Conservation (phyloP, 2,797 vertebrate genomes). For the Lagocephalus sceleratus region DNA sequence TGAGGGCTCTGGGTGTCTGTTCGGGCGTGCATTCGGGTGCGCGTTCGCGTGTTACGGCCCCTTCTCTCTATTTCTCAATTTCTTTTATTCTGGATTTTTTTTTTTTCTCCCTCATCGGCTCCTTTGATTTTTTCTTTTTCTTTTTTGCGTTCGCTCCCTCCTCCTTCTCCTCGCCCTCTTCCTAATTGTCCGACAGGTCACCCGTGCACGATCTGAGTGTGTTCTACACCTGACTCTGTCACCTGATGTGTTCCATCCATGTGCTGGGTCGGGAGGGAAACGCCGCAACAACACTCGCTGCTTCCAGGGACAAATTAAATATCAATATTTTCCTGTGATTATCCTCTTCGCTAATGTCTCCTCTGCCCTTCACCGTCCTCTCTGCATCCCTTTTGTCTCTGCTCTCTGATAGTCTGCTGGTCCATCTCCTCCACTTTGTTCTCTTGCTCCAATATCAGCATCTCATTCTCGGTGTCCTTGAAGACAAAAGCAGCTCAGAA, state of each 20-base stretch:
- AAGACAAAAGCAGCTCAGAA: conserved; percentile 19
- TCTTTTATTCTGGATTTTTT: conserved; percentile 53
- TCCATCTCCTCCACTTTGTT: conserved; percentile 44
- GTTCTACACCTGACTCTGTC: conserved; percentile 28
- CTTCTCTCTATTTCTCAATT: conserved; percentile 73
- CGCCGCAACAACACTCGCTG: conserved; percentile 13
- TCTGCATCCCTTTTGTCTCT: conserved; percentile 31
- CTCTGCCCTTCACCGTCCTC: conserved; percentile 48
- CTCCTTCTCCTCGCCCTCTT: neutral
- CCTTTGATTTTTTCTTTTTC: conserved; percentile 3
- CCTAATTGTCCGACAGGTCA: conserved; percentile 8
- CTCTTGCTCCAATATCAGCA: conserved; percentile 27
- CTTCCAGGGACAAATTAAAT: conserved; percentile 24
- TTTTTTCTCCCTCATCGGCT: conserved; percentile 40
- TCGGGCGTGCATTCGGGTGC: too few relatives aligned
- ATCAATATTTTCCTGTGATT: neutral
- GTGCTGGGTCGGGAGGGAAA: conserved; percentile 31
- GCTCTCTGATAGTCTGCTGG: conserved; percentile 42
- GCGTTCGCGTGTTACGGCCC: conserved; percentile 64
- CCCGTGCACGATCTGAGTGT: conserved; percentile 11
- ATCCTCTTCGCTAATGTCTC: neutral
- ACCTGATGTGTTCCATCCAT: conserved; percentile 49
- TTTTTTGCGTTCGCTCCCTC: conserved; percentile 1
- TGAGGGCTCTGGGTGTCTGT: conserved; percentile 49
- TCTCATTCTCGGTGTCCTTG: conserved; percentile 40